A percentile compares a stretch with the other conserved stretches of the same genome.
Conservation (phyloP, 2,797 vertebrate genomes). For the Lagorchestes hirsutus region DNA sequence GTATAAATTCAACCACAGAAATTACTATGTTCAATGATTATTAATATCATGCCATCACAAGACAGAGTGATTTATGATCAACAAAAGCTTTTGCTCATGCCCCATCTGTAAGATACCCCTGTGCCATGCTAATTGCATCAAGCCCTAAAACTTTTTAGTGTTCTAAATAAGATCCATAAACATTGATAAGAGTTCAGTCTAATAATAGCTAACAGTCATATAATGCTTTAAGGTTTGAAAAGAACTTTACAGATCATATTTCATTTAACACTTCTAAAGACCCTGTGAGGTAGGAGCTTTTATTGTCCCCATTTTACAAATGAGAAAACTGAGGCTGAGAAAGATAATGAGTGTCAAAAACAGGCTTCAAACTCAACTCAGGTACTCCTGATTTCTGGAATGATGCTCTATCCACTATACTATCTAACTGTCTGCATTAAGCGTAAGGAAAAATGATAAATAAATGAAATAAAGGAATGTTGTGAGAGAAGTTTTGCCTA, state of each 20-base stretch:
- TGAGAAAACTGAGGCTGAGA: not conserved
- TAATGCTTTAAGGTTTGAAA: not conserved
- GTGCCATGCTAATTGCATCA: not conserved
- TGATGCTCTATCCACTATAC: not conserved
- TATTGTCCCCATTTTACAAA: not conserved
- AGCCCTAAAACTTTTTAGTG: not conserved
- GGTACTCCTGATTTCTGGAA: not conserved
- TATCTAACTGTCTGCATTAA: not conserved
- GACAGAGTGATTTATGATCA: not conserved
- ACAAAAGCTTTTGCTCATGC: not conserved
- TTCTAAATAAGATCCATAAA: not conserved
- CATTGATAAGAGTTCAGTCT: not conserved
- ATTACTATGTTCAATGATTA: not conserved
- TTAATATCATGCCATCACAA: not conserved
- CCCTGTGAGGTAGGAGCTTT: not conserved
- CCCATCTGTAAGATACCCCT: not conserved
- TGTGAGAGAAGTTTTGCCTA: not conserved
- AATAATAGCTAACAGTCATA: not conserved
- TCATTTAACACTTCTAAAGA: not conserved
- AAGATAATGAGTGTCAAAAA: not conserved
- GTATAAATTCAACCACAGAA: not conserved
- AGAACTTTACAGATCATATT: not conserved
- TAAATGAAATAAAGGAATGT: not conserved
- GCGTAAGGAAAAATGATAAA: not conserved
- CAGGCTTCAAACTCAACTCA: not conserved